Percentiles rank a stretch among this genome's conserved stretches.
Evolutionary conservation across 2,797 vertebrate genomes (phyloP).

Genomic region (Acridotheres tristis): DNA sequence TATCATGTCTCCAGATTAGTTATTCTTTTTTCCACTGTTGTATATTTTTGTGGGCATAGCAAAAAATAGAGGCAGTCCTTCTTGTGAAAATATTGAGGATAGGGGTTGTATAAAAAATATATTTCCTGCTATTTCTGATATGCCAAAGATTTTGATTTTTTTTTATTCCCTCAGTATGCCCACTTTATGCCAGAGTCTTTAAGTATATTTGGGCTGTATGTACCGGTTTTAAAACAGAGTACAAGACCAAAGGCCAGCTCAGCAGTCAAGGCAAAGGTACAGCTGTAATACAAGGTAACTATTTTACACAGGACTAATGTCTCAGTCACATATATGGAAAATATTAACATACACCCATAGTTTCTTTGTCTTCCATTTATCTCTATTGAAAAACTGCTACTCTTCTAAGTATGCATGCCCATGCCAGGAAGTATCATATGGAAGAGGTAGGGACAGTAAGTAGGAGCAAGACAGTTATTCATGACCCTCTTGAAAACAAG

Average conservation of each 20-base stretch:
- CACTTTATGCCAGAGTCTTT: not conserved
- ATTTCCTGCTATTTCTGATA: not conserved
- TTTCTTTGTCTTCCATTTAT: not conserved
- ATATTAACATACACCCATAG: not conserved
- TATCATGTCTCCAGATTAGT: not conserved
- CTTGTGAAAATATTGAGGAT: not conserved
- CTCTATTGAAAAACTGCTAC: not conserved
- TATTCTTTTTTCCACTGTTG: not conserved
- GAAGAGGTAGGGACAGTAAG: not conserved
- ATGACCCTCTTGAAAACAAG: not conserved
- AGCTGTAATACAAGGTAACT: not conserved
- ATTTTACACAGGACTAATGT: not conserved
- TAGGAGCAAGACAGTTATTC: not conserved
- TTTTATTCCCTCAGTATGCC: not conserved
- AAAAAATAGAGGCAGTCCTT: not conserved
- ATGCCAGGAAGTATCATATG: not conserved
- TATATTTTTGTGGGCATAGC: not conserved
- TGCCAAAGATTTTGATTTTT: not conserved
- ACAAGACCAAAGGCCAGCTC: not conserved
- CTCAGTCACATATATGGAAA: not conserved
- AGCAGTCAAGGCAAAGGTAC: not conserved
- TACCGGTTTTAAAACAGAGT: not conserved
- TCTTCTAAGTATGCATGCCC: not conserved
- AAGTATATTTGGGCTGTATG: not conserved
- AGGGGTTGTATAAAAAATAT: not conserved